phyloP scores from a whole-genome alignment of 2,113 vertebrate species.

The Nanger granti region DNA sequence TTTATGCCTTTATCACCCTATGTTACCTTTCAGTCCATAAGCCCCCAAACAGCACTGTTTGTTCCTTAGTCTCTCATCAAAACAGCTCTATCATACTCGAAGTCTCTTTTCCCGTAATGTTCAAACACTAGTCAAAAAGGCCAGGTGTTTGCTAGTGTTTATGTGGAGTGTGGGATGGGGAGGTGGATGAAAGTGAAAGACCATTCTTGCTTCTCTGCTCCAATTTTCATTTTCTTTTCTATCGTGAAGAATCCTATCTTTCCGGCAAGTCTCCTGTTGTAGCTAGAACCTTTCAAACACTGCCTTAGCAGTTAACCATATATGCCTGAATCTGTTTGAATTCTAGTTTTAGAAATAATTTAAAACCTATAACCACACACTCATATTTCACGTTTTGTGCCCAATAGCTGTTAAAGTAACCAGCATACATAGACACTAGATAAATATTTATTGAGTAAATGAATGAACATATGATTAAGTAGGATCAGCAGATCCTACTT shows the following conservation, averaged over 20 bases:
- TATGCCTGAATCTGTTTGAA: neutral
- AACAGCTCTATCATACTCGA: neutral
- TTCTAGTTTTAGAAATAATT: neutral
- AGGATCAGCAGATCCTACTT: neutral
- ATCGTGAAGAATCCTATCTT: neutral
- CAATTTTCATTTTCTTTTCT: neutral
- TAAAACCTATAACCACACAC: neutral
- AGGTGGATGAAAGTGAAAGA: neutral
- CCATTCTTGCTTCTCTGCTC: neutral
- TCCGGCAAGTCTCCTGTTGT: neutral
- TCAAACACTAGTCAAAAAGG: neutral
- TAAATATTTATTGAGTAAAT: neutral
- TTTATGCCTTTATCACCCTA: neutral
- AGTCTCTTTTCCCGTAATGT: neutral
- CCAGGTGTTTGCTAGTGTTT: neutral
- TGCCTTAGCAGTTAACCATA: neutral
- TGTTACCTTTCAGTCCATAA: neutral
- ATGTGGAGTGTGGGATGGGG: neutral
- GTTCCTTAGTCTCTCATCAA: neutral
- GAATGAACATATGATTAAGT: neutral
- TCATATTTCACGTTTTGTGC: neutral
- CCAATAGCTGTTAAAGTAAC: neutral
- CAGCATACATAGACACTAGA: neutral
- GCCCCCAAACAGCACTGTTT: neutral
- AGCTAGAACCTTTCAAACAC: neutral